Evolutionary conservation across 1,140 invertebrate genomes (phyloP).

Genomic region (Riptortus pedestris): DNA sequence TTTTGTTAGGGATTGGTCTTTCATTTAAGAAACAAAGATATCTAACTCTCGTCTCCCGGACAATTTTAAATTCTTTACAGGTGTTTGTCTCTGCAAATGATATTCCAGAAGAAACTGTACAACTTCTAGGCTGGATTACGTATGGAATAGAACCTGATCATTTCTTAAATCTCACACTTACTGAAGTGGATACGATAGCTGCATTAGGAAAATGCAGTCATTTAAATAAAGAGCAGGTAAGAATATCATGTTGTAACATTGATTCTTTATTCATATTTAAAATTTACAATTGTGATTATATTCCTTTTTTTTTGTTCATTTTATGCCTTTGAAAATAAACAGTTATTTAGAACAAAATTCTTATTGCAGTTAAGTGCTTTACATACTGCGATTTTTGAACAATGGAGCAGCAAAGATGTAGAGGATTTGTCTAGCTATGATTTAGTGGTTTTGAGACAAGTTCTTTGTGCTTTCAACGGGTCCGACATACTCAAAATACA

Average conservation of each 20-base stretch:
- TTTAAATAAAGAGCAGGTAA: conserved; percentile 35
- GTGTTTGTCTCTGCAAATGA: conserved; percentile 19
- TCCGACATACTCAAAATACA: conserved; percentile 40
- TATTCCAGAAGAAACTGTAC: conserved; percentile 18
- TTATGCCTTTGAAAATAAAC: not conserved
- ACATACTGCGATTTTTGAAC: conserved; percentile 38
- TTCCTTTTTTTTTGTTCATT: not conserved
- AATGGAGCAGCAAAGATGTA: conserved; percentile 41
- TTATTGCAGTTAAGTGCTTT: conserved; percentile 26
- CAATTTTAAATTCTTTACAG: no score
- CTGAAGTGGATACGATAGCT: conserved; percentile 39
- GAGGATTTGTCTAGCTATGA: conserved; percentile 43
- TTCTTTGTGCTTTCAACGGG: conserved; percentile 41
- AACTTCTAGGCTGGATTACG: conserved; percentile 40
- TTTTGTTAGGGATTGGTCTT: no score
- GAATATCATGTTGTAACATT: not conserved
- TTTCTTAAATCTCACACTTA: conserved; percentile 40
- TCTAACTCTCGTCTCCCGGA: no score
- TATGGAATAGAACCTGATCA: conserved; percentile 38
- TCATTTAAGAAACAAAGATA: no score
- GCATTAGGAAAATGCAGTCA: conserved; percentile 41
- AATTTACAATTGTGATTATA: not conserved
- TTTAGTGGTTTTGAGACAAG: conserved; percentile 39
- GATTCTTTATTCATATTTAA: not conserved
- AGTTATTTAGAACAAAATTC: not conserved